A percentile compares a stretch with the other conserved stretches of the same genome.
Evolutionary conservation across 2,888 invertebrate species (phyloP).

Genomic region (Neoaliturus tenellus): DNA sequence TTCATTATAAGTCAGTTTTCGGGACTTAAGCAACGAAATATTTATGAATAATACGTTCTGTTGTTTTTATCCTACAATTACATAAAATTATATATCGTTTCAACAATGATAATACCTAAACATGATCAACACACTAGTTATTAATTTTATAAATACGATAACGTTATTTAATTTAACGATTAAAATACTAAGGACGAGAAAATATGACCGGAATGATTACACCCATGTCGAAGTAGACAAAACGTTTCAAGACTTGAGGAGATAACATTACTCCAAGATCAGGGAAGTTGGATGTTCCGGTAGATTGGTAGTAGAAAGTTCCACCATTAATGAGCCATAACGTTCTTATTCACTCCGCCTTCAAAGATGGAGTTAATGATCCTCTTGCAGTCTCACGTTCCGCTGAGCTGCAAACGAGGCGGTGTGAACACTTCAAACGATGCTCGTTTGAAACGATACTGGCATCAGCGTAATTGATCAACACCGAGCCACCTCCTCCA

Average conservation of each 20-base stretch:
- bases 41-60: too few species aligned
- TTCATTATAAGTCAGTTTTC: too few species aligned
- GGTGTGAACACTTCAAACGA: not conserved
- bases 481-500: too few species aligned
- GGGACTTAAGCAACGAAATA: too few species aligned
- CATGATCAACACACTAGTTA: too few species aligned
- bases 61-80: too few species aligned
- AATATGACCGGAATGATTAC: not conserved
- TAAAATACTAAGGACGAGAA: not conserved
- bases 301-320: constrained; percentile 1
- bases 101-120: too few species aligned
- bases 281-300: not conserved
- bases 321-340: not conserved
- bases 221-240: not conserved
- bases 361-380: constrained; percentile 4
- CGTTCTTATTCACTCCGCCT: constrained; percentile 11
- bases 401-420: not conserved
- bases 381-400: not conserved
- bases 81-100: too few species aligned
- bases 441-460: not conserved
- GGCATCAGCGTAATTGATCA: too few species aligned
- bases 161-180: too few species aligned
- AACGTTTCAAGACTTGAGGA: not conserved
- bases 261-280: not conserved
- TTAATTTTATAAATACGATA: too few species aligned